Conservation (phyloP, 2,888 invertebrate species). For the Scaptomyza parva region DNA sequence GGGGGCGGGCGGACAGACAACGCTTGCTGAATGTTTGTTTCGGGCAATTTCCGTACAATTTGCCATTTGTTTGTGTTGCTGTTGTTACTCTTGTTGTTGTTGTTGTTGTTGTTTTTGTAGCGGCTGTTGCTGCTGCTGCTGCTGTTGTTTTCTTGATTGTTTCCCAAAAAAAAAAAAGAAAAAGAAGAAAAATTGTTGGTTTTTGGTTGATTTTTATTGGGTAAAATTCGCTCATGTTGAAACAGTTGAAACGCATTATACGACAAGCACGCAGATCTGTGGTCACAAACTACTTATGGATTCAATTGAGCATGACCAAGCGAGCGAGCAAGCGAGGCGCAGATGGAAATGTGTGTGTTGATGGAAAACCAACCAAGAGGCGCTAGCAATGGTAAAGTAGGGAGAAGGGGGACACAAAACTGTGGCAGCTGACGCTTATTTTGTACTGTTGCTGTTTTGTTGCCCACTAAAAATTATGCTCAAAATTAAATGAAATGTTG, state of each 20-base stretch:
- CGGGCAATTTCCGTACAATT: conserved; percentile 77
- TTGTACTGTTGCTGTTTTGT: conserved; percentile 22
- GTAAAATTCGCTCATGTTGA: conserved; percentile 69
- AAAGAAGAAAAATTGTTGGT: conserved; percentile 22
- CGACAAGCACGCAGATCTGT: conserved; percentile 74
- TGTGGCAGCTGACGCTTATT: conserved; percentile 67
- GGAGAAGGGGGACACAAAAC: conserved; percentile 29
- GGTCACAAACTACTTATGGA: conserved; percentile 80
- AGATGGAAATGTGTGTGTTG: conserved; percentile 25
- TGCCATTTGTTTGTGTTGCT: conserved; percentile 56
- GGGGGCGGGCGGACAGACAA: conserved; percentile 23
- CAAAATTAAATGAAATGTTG: conserved; percentile 73
- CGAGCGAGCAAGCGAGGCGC: conserved; percentile 32
- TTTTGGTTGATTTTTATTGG: conserved; percentile 29
- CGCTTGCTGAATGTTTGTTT: conserved; percentile 68
- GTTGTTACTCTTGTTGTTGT: conserved; percentile 28
- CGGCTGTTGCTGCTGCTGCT: conserved; percentile 58
- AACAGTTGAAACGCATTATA: conserved; percentile 78
- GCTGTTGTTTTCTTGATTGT: conserved; percentile 59
- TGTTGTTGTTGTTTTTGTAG: conserved; percentile 23
- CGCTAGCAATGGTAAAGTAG: conserved; percentile 14
- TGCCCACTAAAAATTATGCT: conserved; percentile 70
- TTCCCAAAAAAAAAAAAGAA: conserved; percentile 29
- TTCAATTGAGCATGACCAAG: conserved; percentile 75
- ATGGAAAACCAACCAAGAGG: conserved; percentile 5